phyloP scores from a whole-genome alignment of 2,888 invertebrate genomes.

The Campoplex nolae region DNA sequence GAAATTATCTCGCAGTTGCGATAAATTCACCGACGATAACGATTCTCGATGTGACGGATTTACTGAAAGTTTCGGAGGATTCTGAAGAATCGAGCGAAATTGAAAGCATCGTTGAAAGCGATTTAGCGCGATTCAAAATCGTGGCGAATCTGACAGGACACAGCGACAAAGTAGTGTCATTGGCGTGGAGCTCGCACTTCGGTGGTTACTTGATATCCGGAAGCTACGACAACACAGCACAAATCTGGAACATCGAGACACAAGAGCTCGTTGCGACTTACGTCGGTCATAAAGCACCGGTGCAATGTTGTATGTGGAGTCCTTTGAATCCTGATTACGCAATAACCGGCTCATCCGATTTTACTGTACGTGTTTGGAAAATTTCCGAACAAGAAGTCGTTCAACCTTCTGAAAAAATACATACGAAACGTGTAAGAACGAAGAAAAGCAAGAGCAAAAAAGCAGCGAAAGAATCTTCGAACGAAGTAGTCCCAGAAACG shows the following conservation, averaged over 20 bases:
- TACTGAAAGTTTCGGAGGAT: conserved; percentile 55
- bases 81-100: conserved; percentile 71
- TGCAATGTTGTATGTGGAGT: conserved; percentile 89
- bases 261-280: conserved; percentile 87
- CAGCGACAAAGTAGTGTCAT: conserved; percentile 85
- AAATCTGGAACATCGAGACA: conserved; percentile 88
- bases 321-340: conserved; percentile 87
- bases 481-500: neutral
- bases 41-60: conserved; percentile 84
- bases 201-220: conserved; percentile 89
- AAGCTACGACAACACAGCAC: conserved; percentile 89
- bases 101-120: conserved; percentile 60
- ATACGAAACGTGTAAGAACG: conserved; percentile 48
- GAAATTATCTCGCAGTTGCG: conserved; percentile 88
- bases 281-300: conserved; percentile 86
- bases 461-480: conserved; percentile 38
- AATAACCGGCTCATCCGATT: conserved; percentile 89
- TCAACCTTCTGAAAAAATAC: conserved; percentile 84
- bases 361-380: conserved; percentile 88
- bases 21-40: conserved; percentile 86
- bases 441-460: conserved; percentile 68
- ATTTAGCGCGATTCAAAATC: conserved; percentile 72
- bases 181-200: conserved; percentile 90
- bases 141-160: conserved; percentile 86
- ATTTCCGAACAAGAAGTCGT: conserved; percentile 78